A percentile compares a stretch with the other conserved stretches of the same genome.
Evolutionary conservation across 2,888 invertebrate genomes (phyloP).

Genomic region (Parnassius orleans): DNA sequence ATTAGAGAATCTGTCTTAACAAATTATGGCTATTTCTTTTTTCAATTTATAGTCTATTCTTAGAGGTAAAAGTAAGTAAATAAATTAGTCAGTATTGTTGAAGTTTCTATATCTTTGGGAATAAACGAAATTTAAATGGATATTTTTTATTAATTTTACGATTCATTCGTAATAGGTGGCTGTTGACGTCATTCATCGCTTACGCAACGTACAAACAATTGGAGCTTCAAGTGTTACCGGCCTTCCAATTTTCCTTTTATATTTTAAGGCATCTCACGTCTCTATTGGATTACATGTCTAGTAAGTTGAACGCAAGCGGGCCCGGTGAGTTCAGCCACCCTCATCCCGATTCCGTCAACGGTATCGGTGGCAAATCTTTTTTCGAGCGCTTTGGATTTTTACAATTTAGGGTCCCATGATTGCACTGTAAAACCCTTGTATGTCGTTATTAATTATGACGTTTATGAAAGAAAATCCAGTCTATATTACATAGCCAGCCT

Average conservation of each 20-base stretch:
- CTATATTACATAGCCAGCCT: no score
- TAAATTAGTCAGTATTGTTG: no score
- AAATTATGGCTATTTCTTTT: no score
- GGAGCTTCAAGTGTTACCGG: slow-evolving; percentile 27
- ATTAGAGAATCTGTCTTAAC: no score
- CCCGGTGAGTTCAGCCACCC: slow-evolving; percentile 30
- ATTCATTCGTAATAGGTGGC: no score
- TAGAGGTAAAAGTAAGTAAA: no score
- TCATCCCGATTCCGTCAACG: slow-evolving; percentile 24
- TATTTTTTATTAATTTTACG: no score
- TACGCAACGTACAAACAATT: background rate
- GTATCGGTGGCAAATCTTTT: slow-evolving; percentile 25
- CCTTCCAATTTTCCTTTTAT: slow-evolving; percentile 31
- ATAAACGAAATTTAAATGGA: no score
- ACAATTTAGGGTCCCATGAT: slow-evolving; percentile 10
- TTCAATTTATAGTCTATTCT: no score
- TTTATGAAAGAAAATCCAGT: no score
- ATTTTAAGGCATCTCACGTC: slow-evolving; percentile 30
- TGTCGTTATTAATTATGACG: background rate
- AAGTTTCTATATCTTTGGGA: no score
- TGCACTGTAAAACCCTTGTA: background rate
- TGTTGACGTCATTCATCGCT: no score
- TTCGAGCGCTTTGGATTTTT: slow-evolving; percentile 20
- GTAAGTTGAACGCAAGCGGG: slow-evolving; percentile 22
- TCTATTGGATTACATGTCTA: slow-evolving; percentile 28